Evolutionary conservation across 2,888 invertebrate species (phyloP), one percentile per base, ranked within the genome.

Genomic region (Drosophila tanythrix): DNA sequence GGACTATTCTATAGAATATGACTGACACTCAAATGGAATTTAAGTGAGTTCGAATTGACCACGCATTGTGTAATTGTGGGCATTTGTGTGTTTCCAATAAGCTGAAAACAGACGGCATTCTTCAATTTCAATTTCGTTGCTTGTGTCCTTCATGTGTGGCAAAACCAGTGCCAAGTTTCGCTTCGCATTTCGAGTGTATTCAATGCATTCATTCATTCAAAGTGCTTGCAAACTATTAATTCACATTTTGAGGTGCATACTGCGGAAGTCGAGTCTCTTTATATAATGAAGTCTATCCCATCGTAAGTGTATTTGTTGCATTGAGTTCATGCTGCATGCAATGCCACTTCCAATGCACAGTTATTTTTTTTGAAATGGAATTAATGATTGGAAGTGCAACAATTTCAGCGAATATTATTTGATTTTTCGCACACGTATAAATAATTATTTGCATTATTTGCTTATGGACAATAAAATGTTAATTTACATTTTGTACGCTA

Each of bases 371-470:
- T 56, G 48, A 25, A 11, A n/a, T 25, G 2, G 6, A 48, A 48
- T 46, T 21, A 36, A 50, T 67, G 25, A 25, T 13, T n/a, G 21
- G 13, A 31, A 67, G 25, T 31, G 27, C 33, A 51, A 36, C 43
- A 18, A 27, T 35, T 71, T 36, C 25, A 36, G 21, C 5, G 13
- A 13, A 10, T 38, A 46, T 58, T 35, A 82, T 85, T 82, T 73
- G 70, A 69, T 80, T 76, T 76, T 70, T 65, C 61, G 66, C 62
- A 59, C 56, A 43, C 43, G 38, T 53, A 76, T 79, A 77, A 67
- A 82, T 88, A 82, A 89, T 77, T 15, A 3, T 81, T 11, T 25
- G 46, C n/a, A 15, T 38, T 46, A 40, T 33, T 53, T 35, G 65
- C 59, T 62, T 59, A 57, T 65, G 56, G 40, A 48, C 70, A 72